A percentile compares a stretch with the other conserved stretches of the same genome.
Evolutionary conservation across 2,888 invertebrate species (phyloP).

Genomic region (Tetramorium bicarinatum): DNA sequence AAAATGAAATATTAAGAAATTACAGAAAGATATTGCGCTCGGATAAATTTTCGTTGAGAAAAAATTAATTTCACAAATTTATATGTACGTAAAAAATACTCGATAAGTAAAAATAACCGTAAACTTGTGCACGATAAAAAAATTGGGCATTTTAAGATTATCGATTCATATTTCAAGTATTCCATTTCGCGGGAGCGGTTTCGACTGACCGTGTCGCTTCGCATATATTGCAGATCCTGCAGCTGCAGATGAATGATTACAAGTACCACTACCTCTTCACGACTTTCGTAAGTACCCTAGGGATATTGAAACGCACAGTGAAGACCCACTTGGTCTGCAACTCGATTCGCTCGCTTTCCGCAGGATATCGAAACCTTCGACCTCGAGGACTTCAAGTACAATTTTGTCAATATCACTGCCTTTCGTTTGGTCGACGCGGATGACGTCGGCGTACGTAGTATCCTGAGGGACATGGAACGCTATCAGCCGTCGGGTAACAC

Average conservation of each 20-base stretch:
- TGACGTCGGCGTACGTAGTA: conserved; percentile 89
- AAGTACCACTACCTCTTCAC: conserved; percentile 95
- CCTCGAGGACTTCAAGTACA: conserved; percentile 91
- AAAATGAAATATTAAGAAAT: neutral
- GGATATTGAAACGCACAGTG: conserved; percentile 31
- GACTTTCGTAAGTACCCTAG: conserved; percentile 88
- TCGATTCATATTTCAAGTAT: neutral
- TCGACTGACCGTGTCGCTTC: conserved; percentile 20
- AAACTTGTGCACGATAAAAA: neutral
- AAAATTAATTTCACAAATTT: neutral
- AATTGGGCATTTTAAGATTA: neutral
- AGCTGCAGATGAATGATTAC: conserved; percentile 94
- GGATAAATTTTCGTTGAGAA: neutral
- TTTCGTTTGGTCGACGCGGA: conserved; percentile 91
- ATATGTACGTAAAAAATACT: neutral
- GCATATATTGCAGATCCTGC: conserved; percentile 89
- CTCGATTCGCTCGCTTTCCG: conserved; percentile 49
- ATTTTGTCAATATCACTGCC: conserved; percentile 92
- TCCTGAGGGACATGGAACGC: conserved; percentile 91
- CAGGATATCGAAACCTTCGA: conserved; percentile 90
- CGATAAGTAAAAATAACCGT: neutral
- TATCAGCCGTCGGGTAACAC: conserved; percentile 88
- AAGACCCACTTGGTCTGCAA: conserved; percentile 38
- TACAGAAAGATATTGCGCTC: neutral
- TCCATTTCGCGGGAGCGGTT: neutral